phyloP scores from a whole-genome alignment of 2,113 vertebrate genomes.

The Bujurquina vittata region DNA sequence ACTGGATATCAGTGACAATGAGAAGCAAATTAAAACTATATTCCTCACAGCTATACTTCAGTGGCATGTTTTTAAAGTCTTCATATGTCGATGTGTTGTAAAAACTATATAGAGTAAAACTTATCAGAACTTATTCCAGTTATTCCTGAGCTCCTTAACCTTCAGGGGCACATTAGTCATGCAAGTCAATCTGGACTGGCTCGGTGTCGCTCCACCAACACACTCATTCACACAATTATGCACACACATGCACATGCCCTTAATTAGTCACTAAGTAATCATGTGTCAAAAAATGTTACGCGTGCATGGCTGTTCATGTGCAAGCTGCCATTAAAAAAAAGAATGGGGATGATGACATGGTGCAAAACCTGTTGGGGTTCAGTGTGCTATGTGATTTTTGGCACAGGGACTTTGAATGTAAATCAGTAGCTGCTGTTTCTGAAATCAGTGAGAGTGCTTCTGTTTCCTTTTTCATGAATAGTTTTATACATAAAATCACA shows the following conservation, averaged over 20 bases:
- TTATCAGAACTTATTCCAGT: neutral
- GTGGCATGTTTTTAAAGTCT: too few species aligned
- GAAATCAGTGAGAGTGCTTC: neutral
- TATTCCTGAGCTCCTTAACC: neutral
- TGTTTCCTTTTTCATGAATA: neutral
- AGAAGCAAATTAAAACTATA: too few species aligned
- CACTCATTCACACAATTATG: neutral
- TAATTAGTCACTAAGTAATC: conserved; percentile 12
- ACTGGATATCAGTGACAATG: too few species aligned
- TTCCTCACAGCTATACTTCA: too few species aligned
- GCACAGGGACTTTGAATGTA: neutral
- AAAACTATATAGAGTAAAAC: too few species aligned
- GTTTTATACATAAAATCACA: conserved; percentile 7
- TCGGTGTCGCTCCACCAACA: neutral
- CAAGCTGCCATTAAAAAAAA: neutral
- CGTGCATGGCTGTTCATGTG: neutral
- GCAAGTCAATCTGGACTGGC: neutral
- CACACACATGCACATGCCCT: neutral
- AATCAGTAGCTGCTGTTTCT: neutral
- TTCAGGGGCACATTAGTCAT: neutral
- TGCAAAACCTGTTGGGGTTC: neutral
- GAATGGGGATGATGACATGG: neutral
- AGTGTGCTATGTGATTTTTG: neutral
- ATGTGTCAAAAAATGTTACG: neutral
- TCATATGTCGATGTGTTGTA: too few species aligned